A percentile compares a stretch with the other conserved stretches of the same genome.
phyloP scores from a whole-genome alignment of 2,888 invertebrate species.

The Rapana venosa region DNA sequence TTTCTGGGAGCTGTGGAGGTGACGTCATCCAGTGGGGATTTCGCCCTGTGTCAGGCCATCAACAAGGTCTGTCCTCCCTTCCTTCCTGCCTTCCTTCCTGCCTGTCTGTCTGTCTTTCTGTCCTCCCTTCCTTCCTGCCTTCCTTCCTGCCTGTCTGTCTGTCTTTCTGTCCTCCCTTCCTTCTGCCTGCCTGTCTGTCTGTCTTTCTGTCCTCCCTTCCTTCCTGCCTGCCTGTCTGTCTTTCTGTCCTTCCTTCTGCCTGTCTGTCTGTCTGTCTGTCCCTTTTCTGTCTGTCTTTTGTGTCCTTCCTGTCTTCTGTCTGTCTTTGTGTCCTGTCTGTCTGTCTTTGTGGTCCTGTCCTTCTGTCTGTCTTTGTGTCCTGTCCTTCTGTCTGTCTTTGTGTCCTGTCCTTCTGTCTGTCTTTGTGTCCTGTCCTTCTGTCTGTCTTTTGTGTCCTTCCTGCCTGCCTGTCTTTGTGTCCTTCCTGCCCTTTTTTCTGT shows the following conservation, averaged over 20 bases:
- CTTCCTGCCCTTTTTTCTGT: background rate
- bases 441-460: too few species aligned
- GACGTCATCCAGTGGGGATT: constrained; percentile 96
- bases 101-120: background rate
- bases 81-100: background rate
- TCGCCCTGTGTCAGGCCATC: constrained; percentile 83
- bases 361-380: too few species aligned
- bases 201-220: too few species aligned
- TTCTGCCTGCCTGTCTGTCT: too few species aligned
- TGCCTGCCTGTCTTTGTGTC: too few species aligned
- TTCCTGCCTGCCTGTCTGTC: background rate
- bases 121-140: background rate
- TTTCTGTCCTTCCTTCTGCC: background rate
- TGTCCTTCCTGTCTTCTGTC: too few species aligned
- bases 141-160: background rate
- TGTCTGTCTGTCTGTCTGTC: background rate
- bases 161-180: background rate
- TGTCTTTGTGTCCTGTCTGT: too few species aligned
- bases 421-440: too few species aligned
- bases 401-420: too few species aligned
- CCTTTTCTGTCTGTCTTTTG: too few species aligned
- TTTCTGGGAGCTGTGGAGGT: constrained; percentile 98
- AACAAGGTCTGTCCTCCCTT: constrained; percentile 69
- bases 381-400: too few species aligned
- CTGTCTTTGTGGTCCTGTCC: too few species aligned